A percentile compares a stretch with the other conserved stretches of the same genome.
These are phyloP conservation scores for Epinotia bilunana DNA, from an alignment of 2,888 invertebrate species.

Conservation along the genomic window DNA sequence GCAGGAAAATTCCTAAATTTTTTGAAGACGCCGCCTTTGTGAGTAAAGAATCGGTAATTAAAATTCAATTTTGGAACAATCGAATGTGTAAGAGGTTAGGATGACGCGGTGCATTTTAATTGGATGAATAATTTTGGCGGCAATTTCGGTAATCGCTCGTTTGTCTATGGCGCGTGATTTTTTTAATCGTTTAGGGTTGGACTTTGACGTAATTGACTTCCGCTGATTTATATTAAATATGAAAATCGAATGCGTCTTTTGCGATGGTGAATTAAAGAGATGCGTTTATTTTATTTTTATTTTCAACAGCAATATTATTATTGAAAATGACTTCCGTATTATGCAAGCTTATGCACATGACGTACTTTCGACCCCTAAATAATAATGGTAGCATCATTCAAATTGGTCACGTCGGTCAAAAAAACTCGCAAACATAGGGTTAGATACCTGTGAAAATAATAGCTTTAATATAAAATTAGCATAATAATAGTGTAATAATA, in stretches of 20 bases:
- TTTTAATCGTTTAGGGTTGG: slow-evolving; percentile 40
- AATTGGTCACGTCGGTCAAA: slow-evolving; percentile 77
- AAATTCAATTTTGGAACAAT: slow-evolving; percentile 84
- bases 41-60: slow-evolving; percentile 81
- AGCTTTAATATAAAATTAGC: slow-evolving; percentile 72
- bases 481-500: slow-evolving; percentile 80
- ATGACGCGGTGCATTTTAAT: slow-evolving; percentile 81
- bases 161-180: slow-evolving; percentile 38
- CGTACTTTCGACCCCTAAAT: slow-evolving; percentile 39
- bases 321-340: slow-evolving; percentile 4
- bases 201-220: slow-evolving; percentile 31
- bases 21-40: slow-evolving; percentile 78
- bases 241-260: not conserved
- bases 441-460: slow-evolving; percentile 79
- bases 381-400: slow-evolving; percentile 72
- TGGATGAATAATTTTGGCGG: slow-evolving; percentile 72
- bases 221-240: slow-evolving; percentile 4
- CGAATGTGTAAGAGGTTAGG: slow-evolving; percentile 73
- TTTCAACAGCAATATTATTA: not conserved
- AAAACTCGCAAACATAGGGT: slow-evolving; percentile 61
- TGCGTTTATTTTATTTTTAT: not conserved
- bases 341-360: not conserved
- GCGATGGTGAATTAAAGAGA: not conserved
- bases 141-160: slow-evolving; percentile 48
- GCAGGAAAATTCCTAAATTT: slow-evolving; percentile 78